Base-by-base conservation (phyloP, 2,113 vertebrate genomes). In the Mesitornis unicolor region DNA sequence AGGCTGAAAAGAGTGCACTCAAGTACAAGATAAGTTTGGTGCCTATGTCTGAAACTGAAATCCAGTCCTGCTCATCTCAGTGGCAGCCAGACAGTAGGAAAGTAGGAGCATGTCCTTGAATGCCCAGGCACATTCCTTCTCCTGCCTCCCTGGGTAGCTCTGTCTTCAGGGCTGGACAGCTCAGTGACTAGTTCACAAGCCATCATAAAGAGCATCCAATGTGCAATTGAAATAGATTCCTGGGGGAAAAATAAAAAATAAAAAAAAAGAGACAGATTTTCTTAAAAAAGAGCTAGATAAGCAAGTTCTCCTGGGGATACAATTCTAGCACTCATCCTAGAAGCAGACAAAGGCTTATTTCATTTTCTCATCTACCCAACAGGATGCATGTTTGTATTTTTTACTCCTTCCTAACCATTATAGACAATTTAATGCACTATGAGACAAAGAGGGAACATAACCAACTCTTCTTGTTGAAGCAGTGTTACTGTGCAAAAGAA, bases 71-170 rank as follows among this genome's bases (percentile, higher is more conserved):
- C 17, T 7, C 35, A 16, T 4, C 22, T 85, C 56, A n/a, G 40
- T 42, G 3, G 12, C 29, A 60, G 13, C 10, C 17, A 76, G 47
- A 74, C 11, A 51, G 14, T 1, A 51, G 24, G 6, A 56, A 1
- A 51, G 14, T 1, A 51, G 24, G 6, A 56, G 1, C 33, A 35
- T 0, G 1, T 38, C 29, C 31, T 36, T 51, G 16, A 14, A 18
- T 29, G 8, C 16, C 33, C 10, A 26, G 25, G 28, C 12, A 3
- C 2, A 1, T 51, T 82, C n/a, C 0, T 1, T 3, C 43, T 75
- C 33, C 54, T 40, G 11, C 28, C 8, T 45, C 9, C 26, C 29
- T 43, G 26, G 4, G 9, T 15, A 36, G 7, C 16, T 70, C 31
- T 60, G 38, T 54, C 51, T 69, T 64, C 35, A 70, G 60, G 42